Evolutionary conservation across 2,113 vertebrate species (phyloP), one percentile per base, ranked within the genome.

Genomic region (Microtus richardsoni): DNA sequence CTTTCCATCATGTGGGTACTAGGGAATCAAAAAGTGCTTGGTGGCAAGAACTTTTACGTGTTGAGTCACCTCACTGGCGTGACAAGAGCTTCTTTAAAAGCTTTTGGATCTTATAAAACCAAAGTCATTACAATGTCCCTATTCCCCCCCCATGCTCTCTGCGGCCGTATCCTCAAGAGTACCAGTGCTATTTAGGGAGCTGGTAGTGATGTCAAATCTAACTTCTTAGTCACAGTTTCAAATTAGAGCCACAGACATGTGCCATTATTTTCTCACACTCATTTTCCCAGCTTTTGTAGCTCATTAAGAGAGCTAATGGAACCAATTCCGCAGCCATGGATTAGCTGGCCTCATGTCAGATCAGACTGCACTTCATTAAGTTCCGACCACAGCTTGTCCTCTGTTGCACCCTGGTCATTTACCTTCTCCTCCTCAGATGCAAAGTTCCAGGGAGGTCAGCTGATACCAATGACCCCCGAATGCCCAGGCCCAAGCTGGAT

Each of bases 221-320:
- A 95, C 93, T 68, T 77, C 71, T 87, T 84, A 94, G 75, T 89
- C 96, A 88, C 74, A 24, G 79, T 68, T 85, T 83, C 84, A 64
- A 95, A 89, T 89, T 86, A 97, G 64, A 93, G 84, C 64, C 89
- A 80, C 74, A 17, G 86, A 77, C 80, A 49, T 52, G 79, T 88
- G 83, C 93, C 93, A 82, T 95, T 90, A 86, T 88, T 96, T 91
- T 85, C 83, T 77, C 91, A 66, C 26, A 52, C 79, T 97, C 66
- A 79, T 91, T 95, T 95, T 39, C 84, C 71, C 39, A 16, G 94
- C 88, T 97, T 94, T 91, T 7, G n/a, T 90, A 92, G 82, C 97
- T 97, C 92, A 83, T 96, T 95, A 94, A 77, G 14, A 82, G 91
- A 95, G 88, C 88, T 88, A 96, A 97, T 89, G 85, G 96, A 95